Evolutionary conservation across 2,888 invertebrate species (phyloP), one percentile per base, ranked within the genome.

Genomic region (Drosophila robusta): DNA sequence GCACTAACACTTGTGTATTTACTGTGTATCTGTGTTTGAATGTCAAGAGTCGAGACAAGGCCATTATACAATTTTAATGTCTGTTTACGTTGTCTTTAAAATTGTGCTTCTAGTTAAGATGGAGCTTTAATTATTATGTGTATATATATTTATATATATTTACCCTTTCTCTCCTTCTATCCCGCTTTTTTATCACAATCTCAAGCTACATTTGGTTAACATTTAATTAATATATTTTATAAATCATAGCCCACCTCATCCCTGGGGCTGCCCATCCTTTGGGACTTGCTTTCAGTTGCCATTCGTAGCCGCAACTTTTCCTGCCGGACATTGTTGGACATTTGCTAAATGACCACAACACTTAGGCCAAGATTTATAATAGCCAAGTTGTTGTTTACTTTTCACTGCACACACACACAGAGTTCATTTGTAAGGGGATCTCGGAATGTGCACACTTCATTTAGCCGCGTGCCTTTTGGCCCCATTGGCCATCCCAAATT

Each of bases 311-410:
- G 61, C 71, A 79, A 81, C 81, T 79, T 78, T 81, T 71, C 69
- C 78, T 78, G 82, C 80, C 67, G 86, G 82, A 85, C 82, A 78
- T 68, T 2, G 76, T 56, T 70, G 78, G 82, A 75, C 83, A 86
- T 86, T 86, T 78, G 71, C 85, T 83, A 88, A 89, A 84, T 89
- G 89, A 80, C 88, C 87, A 75, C 88, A 88, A 88, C 89, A 89
- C 89, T 89, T 87, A 87, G 79, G 72, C 78, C 64, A 84, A 89
- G 88, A 88, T 88, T 88, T 88, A 88, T 79, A 82, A 77, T 81
- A 46, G 66, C 67, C 65, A 64, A 83, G 77, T 83, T 81, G 79
- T 75, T 83, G 80, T 86, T 86, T 78, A 77, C 86, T 86, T 86
- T 65, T 75, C 70, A 78, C 73, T 80, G 80, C 80, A 70, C 81